Base-by-base conservation (phyloP, 2,113 vertebrate genomes). In the Pygoscelis antarcticus region DNA sequence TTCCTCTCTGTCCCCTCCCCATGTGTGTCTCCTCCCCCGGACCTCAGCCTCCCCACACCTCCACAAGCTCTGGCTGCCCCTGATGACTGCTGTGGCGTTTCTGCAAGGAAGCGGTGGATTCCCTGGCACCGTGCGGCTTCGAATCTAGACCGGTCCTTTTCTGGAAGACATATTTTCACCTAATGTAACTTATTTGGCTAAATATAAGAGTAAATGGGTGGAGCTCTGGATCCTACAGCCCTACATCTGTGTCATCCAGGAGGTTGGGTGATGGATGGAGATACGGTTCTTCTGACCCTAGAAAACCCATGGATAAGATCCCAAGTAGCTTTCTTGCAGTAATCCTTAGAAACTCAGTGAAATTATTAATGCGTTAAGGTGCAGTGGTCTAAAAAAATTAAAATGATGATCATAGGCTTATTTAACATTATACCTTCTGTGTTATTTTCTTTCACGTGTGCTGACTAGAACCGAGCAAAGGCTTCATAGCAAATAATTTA, bases 401-500 rank as follows among this genome's bases (percentile, higher is more conserved):
- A 66, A 77, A 69, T 1, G 0, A 44, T 81, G 49, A 92, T 88
- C 66, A 75, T 20, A 89, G 75, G 58, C 52, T 97, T 92, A 76
- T 93, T 89, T 96, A 87, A 92, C 19, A 18, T 80, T 81, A 57
- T 26, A 82, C 8, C 44, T 83, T 87, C 89, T 30, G 29, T 81
- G 51, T 52, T 94, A 76, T 90, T 96, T 93, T 94, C 87, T 87
- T 90, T 92, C 84, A 46, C 78, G 44, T 22, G 61, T 83, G 66
- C 85, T 95, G 89, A 95, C 93, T 94, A 92, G 83, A 95, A 87
- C 49, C 2, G 36, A 95, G 70, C 71, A 95, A 95, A 95, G 75
- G 92, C 77, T 96, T 97, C 91, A 85, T 93, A 96, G 94, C 92
- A 97, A 96, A 95, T 95, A 95, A 97, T 97, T 96, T 91, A 95